A percentile compares a stretch with the other conserved stretches of the same genome.
phyloP scores from a whole-genome alignment of 2,113 vertebrate species.

The Chaetops frenatus region DNA sequence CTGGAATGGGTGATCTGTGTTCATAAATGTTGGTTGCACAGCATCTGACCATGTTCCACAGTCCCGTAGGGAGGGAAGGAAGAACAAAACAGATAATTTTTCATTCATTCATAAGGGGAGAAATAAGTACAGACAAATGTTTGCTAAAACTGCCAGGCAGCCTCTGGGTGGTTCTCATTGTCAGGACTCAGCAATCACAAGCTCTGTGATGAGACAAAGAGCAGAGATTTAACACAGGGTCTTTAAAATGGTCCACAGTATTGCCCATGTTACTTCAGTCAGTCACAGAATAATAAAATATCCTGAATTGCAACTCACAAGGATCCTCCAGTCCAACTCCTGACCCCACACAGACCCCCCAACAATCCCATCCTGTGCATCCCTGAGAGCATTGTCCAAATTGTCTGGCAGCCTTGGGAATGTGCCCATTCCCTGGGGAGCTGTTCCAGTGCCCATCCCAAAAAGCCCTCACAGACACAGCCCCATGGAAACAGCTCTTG shows the following conservation, averaged over 20 bases:
- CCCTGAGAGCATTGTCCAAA: neutral
- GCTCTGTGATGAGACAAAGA: neutral
- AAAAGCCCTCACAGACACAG: neutral
- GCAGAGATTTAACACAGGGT: neutral
- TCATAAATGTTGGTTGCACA: neutral
- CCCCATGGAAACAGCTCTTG: neutral
- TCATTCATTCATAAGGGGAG: neutral
- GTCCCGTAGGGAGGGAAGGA: neutral
- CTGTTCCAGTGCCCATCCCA: neutral
- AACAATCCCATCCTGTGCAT: neutral
- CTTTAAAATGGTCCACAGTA: neutral
- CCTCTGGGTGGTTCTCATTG: neutral
- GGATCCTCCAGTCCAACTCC: neutral
- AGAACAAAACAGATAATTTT: neutral
- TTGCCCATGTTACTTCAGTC: neutral
- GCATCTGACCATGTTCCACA: accelerated
- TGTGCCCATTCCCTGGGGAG: neutral
- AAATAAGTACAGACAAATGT: neutral
- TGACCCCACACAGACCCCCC: neutral
- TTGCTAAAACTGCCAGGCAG: neutral
- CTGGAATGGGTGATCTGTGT: neutral
- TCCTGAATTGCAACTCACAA: neutral
- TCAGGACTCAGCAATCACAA: neutral
- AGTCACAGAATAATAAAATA: neutral
- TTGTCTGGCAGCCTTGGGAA: neutral